These are phyloP conservation scores for Aurelia coerulea DNA, from an alignment of 30 jellyfish, hydroid and myxozoan species.

Conservation along the genomic window DNA sequence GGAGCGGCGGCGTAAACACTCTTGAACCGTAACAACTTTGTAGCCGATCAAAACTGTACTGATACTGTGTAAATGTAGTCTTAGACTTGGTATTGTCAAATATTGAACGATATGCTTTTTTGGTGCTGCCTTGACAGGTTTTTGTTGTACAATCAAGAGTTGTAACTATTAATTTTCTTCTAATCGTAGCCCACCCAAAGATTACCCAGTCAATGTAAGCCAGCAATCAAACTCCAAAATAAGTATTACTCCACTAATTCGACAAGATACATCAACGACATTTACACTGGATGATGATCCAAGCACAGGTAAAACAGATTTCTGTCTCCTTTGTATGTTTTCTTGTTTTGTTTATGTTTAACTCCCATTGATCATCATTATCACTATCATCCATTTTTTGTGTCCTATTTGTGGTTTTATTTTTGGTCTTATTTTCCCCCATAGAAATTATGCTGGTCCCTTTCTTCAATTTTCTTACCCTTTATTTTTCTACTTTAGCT, in stretches of 20 bases:
- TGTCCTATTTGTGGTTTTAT: no score
- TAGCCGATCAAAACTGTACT: no score
- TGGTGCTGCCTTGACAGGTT: no score
- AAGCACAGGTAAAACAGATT: conserved; percentile 40
- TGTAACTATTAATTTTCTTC: neutral
- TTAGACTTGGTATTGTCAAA: neutral
- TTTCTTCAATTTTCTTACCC: neutral
- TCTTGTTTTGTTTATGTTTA: no score
- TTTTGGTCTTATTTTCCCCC: no score
- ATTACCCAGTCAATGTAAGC: conserved; percentile 3
- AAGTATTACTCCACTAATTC: conserved; percentile 28
- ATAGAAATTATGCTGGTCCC: no score
- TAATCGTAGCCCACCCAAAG: conserved; percentile 40
- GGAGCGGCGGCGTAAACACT: neutral
- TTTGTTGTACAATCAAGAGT: neutral
- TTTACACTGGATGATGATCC: conserved; percentile 63
- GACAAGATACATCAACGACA: conserved; percentile 70
- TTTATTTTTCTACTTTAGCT: conserved; percentile 8
- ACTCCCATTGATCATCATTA: no score
- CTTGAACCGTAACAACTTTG: no score
- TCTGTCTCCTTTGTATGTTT: no score
- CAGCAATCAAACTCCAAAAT: neutral
- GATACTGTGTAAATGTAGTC: neutral
- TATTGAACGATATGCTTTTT: no score
- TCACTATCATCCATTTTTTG: neutral